Conservation (phyloP, 2,113 vertebrate species). For the Vulpes lagopus region DNA sequence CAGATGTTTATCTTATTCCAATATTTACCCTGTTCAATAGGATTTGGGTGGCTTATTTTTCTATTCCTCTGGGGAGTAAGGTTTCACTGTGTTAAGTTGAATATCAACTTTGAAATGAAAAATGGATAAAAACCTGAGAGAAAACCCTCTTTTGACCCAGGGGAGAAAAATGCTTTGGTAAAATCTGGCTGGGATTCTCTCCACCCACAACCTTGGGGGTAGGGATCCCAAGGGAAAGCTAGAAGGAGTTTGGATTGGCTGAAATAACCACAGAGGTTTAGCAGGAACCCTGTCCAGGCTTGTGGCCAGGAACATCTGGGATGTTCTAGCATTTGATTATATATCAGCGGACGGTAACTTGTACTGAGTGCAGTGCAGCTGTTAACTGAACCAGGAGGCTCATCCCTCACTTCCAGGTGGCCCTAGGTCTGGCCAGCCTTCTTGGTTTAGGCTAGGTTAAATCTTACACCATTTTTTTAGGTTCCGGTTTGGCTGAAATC, state of each 20-base stretch:
- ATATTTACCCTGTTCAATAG: constrained; percentile 81
- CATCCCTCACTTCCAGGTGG: not conserved
- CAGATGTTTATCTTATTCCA: constrained; percentile 82
- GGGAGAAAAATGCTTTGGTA: constrained; percentile 23
- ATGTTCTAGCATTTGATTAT: not conserved
- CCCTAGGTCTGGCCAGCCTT: not conserved
- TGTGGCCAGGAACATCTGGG: not conserved
- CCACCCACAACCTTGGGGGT: not conserved
- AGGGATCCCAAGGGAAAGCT: not conserved
- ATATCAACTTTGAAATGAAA: constrained; percentile 77
- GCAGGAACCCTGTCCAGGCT: not conserved
- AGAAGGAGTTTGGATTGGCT: not conserved
- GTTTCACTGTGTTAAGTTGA: constrained; percentile 67
- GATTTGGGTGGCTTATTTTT: constrained; percentile 76
- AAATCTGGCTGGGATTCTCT: constrained; percentile 69
- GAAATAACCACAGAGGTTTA: not conserved
- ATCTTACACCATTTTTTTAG: not conserved
- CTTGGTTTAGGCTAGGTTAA: constrained; percentile 3
- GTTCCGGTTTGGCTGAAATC: constrained; percentile 14
- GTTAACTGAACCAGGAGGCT: not conserved
- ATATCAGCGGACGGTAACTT: not conserved
- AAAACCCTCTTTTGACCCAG: not conserved
- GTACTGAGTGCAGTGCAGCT: not conserved
- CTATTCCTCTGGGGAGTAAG: constrained; percentile 61
- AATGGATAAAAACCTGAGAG: constrained; percentile 39